These are phyloP conservation scores for Prinia subflava DNA, from an alignment of 2,113 vertebrate species.

Conservation along the genomic window DNA sequence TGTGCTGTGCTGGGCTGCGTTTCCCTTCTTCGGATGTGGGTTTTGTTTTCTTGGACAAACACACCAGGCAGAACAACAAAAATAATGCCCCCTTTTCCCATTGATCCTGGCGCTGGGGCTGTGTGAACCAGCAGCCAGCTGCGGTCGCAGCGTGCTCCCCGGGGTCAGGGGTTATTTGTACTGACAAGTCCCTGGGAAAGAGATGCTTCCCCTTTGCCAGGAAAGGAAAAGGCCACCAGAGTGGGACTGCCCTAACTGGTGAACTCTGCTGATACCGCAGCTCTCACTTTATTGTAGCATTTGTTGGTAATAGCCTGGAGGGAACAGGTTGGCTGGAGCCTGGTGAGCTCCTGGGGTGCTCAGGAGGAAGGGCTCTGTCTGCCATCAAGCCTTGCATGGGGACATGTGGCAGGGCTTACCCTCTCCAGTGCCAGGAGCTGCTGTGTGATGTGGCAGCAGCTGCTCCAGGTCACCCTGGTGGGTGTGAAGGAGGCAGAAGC, in stretches of 20 bases:
- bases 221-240: not conserved
- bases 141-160: not conserved
- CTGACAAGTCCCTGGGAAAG: not conserved
- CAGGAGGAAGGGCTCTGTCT: not conserved
- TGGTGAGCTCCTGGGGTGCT: not conserved
- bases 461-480: not conserved
- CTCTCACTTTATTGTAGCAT: not conserved
- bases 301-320: not conserved
- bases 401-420: rapidly evolving
- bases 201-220: not conserved
- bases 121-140: slow-evolving; percentile 55
- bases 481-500: not conserved
- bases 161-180: not conserved
- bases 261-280: not conserved
- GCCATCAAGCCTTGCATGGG: not conserved
- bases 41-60: slow-evolving; percentile 54
- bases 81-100: not conserved
- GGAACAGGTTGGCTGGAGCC: not conserved
- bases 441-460: not conserved
- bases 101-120: not conserved
- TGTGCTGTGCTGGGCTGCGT: not conserved
- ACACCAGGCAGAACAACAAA: not conserved
- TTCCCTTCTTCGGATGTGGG: not conserved
- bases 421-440: not conserved
- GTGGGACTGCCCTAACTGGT: rapidly evolving